Percentiles rank a stretch among this genome's conserved stretches.
Conservation (phyloP, 37 sponge, comb jelly and placozoan species). For the Beroe forskalii region DNA sequence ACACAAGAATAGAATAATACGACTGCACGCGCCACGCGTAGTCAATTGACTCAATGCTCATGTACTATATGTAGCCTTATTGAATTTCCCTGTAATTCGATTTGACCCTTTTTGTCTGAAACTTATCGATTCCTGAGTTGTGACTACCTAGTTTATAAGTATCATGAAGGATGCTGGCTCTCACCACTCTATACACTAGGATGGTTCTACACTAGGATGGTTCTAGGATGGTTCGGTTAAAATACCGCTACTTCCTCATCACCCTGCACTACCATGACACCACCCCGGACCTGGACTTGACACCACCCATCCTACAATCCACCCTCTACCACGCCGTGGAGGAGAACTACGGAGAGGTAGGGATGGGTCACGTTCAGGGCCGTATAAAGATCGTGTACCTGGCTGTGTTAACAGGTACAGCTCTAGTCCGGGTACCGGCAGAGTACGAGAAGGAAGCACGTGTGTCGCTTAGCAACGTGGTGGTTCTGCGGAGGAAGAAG, state of each 20-base stretch:
- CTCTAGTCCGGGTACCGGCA: slow-evolving; percentile 29
- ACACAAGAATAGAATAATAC: too few species aligned
- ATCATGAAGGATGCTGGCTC: too few species aligned
- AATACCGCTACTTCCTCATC: slow-evolving; percentile 37
- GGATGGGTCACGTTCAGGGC: not conserved
- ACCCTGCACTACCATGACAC: slow-evolving; percentile 15
- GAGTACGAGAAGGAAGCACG: slow-evolving; percentile 51
- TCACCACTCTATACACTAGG: too few species aligned
- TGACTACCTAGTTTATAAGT: too few species aligned
- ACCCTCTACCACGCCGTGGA: slow-evolving; percentile 26
- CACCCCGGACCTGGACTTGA: not conserved
- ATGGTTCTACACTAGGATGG: too few species aligned
- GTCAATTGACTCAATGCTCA: too few species aligned
- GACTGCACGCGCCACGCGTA: too few species aligned
- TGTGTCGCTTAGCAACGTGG: slow-evolving; percentile 16
- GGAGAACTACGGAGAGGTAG: slow-evolving; percentile 37
- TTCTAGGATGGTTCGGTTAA: slow-evolving; percentile 52
- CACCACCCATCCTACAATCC: not conserved
- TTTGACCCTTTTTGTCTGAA: too few species aligned
- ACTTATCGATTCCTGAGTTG: too few species aligned
- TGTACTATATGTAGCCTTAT: too few species aligned
- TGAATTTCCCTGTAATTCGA: too few species aligned
- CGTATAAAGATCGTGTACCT: slow-evolving; percentile 56
- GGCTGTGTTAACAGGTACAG: slow-evolving; percentile 22
- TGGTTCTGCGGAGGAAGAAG: not conserved